Percentiles rank a stretch among this genome's conserved stretches.
phyloP scores from a whole-genome alignment of 2,888 invertebrate genomes.

The Xestia sexstrigata region DNA sequence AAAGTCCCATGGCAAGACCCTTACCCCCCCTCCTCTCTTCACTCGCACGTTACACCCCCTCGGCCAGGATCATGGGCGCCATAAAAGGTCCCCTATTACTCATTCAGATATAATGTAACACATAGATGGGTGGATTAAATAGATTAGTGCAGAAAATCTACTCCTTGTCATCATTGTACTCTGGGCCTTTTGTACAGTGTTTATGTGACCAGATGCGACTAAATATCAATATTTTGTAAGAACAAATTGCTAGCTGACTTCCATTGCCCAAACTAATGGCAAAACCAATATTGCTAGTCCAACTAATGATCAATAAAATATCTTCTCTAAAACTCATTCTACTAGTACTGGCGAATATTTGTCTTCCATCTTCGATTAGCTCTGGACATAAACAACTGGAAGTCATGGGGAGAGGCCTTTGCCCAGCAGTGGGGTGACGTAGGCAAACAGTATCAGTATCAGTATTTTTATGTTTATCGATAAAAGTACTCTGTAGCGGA shows the following conservation, averaged over 20 bases:
- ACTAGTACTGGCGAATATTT: background rate
- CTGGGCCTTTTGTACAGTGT: too few species aligned
- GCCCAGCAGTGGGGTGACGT: too few species aligned
- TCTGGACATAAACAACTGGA: too few species aligned
- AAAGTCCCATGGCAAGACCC: conserved; percentile 18
- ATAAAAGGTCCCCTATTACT: conserved; percentile 41
- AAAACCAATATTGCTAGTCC: background rate
- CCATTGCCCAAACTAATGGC: background rate
- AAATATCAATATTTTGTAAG: background rate
- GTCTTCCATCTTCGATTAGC: background rate
- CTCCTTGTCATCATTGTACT: conserved; percentile 1
- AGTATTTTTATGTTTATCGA: background rate
- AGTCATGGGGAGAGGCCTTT: too few species aligned
- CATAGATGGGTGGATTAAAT: conserved; percentile 5
- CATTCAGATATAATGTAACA: conserved; percentile 30
- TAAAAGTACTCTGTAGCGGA: background rate
- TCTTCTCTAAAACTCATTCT: background rate
- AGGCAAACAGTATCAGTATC: too few species aligned
- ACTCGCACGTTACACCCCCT: background rate
- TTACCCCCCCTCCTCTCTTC: background rate
- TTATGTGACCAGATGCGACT: background rate
- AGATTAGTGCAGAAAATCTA: conserved; percentile 24
- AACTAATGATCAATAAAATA: background rate
- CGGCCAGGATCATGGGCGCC: conserved; percentile 14
- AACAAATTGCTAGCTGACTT: background rate